Evolutionary conservation across 1,140 invertebrate genomes (phyloP), one percentile per base, ranked within the genome.

Genomic region (Caenorhabditis latens): DNA sequence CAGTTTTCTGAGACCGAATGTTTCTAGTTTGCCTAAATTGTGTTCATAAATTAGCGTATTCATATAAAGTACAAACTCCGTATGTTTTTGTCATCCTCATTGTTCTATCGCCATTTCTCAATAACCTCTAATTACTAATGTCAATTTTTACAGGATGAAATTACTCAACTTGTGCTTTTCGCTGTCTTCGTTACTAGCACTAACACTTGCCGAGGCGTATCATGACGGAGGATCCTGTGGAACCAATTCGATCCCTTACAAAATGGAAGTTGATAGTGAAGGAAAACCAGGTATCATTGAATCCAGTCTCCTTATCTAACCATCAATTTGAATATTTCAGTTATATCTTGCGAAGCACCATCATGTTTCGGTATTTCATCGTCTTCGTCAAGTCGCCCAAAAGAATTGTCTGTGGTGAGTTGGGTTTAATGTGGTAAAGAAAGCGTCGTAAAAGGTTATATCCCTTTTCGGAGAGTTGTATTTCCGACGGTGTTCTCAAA

Each of bases 221-320:
- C 71, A 79, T 50, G 71, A 79, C n/a, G 71, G 71, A 24, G 71
- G 71, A 50, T 79, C 71, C 24, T 79, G 71, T 50, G 71, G 71
- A 21, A 79, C 71, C 11, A 79, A 79, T 11, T 79, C 71, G 2
- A 50, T 79, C 24, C 71, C 71, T 9, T 79, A 79, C n/a, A 79
- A 79, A 50, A 79, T 79, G 71, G 71, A 79, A 79, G 71, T 79
- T 7, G 71, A 79, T n/a, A 79, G 71, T 53, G 71, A 79, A 48
- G 71, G 71, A 50, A 79, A 79, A 16, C 71, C 71, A 50, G 71
- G 71, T 79, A 50, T 50, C n/a, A n/a, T n/a, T n/a, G n/a, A n/a
- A n/a, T n/a, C n/a, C n/a, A n/a, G n/a, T 50, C 40, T 50, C 21
- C 46, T 5, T 46, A 43, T 71, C 40, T 46, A 16, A 19, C n/a